Evolutionary conservation across 2,888 invertebrate species (phyloP).

Genomic region (Spilosoma lubricipeda): DNA sequence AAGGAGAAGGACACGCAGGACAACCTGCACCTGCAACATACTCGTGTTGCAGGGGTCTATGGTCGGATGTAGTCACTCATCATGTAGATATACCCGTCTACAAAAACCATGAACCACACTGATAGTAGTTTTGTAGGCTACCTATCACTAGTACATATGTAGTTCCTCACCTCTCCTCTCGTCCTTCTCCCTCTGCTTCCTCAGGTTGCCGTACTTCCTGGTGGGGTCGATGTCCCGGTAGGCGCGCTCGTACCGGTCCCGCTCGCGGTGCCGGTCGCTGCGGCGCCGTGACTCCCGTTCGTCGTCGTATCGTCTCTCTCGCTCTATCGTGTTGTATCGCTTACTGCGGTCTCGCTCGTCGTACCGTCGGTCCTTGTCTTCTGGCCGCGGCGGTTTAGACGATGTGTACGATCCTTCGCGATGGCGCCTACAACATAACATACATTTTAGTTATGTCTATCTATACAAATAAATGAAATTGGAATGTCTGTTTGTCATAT

Average conservation of each 20-base stretch:
- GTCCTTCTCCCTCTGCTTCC: constrained; percentile 69
- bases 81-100: no score
- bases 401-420: constrained; percentile 82
- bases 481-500: no score
- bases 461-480: no score
- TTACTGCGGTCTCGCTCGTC: constrained; percentile 68
- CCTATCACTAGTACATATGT: background rate
- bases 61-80: no score
- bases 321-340: constrained; percentile 65
- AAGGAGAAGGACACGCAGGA: background rate
- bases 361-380: constrained; percentile 71
- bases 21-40: no score
- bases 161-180: constrained; percentile 64
- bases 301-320: constrained; percentile 71
- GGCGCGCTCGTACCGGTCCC: constrained; percentile 65
- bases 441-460: background rate
- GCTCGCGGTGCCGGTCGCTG: constrained; percentile 58
- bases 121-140: background rate
- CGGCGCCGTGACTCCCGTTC: constrained; percentile 61
- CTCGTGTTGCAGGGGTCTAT: no score
- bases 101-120: no score
- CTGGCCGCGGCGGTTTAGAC: constrained; percentile 78
- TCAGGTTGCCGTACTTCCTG: constrained; percentile 68
- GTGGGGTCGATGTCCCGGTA: constrained; percentile 78
- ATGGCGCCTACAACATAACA: constrained; percentile 67